Evolutionary conservation across 2,797 vertebrate species (phyloP).

Genomic region (Amblyraja radiata): DNA sequence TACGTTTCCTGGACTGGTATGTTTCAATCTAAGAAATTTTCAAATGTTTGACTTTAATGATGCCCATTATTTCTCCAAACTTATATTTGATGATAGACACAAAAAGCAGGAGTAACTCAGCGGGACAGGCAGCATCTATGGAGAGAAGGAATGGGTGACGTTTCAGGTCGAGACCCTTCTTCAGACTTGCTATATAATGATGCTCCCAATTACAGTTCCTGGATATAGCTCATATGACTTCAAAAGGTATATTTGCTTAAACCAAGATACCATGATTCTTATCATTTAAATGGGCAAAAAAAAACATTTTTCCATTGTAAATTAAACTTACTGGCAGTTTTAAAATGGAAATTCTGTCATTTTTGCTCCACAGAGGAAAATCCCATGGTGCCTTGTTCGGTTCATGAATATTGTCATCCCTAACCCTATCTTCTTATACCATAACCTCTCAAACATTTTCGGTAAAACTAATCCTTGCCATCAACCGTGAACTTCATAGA

Average conservation of each 20-base stretch:
- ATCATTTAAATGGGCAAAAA: background rate
- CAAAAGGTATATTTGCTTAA: background rate
- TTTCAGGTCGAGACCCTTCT: too few species aligned
- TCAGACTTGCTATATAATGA: too few species aligned
- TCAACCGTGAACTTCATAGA: background rate
- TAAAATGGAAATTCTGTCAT: background rate
- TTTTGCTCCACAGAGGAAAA: background rate
- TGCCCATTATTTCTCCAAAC: background rate
- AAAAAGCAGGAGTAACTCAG: too few species aligned
- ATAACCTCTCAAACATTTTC: background rate
- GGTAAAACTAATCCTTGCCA: too few species aligned
- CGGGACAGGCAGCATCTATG: too few species aligned
- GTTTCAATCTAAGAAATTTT: background rate
- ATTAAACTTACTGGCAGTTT: background rate
- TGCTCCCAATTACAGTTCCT: background rate
- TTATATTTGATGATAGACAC: background rate
- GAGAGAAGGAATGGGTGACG: too few species aligned
- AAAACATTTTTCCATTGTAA: background rate
- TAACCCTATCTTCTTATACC: background rate
- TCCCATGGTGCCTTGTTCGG: background rate
- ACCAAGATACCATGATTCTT: too few species aligned
- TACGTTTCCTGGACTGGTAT: background rate
- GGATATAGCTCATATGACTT: background rate
- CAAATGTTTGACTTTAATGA: background rate
- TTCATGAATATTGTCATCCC: background rate